A percentile compares a stretch with the other conserved stretches of the same genome.
phyloP scores from a whole-genome alignment of 2,888 invertebrate species.

The Autographa pulchrina region DNA sequence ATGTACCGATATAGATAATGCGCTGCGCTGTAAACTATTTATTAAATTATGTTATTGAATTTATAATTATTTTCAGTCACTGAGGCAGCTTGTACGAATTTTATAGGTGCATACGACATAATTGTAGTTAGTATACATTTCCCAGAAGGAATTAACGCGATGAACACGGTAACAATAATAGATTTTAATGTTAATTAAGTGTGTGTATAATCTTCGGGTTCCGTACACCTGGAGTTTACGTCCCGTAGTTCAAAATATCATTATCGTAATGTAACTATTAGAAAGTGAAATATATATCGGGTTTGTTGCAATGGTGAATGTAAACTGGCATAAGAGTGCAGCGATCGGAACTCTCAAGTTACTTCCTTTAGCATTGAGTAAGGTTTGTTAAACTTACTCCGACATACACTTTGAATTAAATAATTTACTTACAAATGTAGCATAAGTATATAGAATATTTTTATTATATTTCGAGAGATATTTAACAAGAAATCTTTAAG shows the following conservation, averaged over 20 bases:
- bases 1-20: constrained; percentile 43
- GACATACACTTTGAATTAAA: constrained; percentile 5
- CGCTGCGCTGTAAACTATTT: constrained; percentile 52
- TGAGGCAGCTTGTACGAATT: constrained; percentile 56
- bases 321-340: constrained; percentile 6
- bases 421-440: constrained; percentile 22
- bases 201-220: constrained; percentile 31
- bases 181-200: constrained; percentile 45
- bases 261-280: constrained; percentile 22
- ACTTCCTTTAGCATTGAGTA: constrained; percentile 17
- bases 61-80: constrained; percentile 37
- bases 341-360: constrained; percentile 19
- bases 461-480: constrained; percentile 38
- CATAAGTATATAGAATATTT: constrained; percentile 21
- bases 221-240: constrained; percentile 33
- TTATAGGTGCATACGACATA: constrained; percentile 38
- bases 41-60: constrained; percentile 52
- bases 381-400: constrained; percentile 9
- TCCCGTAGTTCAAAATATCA: constrained; percentile 29
- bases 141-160: constrained; percentile 38
- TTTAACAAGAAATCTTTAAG: constrained; percentile 25
- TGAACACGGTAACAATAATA: constrained; percentile 55
- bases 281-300: constrained; percentile 13
- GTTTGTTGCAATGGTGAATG: constrained; percentile 21
- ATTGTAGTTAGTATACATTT: constrained; percentile 33